Evolutionary conservation across 2,797 vertebrate genomes (phyloP).

Genomic region (Chiloscyllium punctatum): DNA sequence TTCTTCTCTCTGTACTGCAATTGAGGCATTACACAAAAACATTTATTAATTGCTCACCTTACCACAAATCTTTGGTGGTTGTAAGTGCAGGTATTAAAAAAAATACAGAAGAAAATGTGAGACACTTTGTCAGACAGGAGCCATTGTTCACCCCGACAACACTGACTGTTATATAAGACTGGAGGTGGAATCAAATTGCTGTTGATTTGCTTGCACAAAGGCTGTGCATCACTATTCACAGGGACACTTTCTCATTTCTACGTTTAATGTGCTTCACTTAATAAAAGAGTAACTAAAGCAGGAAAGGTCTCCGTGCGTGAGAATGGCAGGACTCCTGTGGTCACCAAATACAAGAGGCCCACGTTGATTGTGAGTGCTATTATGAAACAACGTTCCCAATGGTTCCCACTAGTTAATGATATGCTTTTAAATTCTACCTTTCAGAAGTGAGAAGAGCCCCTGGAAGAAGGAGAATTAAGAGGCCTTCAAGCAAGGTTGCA

Average conservation of each 20-base stretch:
- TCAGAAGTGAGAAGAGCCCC: background rate
- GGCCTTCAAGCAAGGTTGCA: background rate
- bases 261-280: background rate
- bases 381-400: background rate
- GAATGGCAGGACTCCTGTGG: background rate
- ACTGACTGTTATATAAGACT: background rate
- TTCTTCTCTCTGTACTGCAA: background rate
- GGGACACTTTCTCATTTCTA: background rate
- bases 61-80: background rate
- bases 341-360: background rate
- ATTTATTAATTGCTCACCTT: background rate
- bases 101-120: background rate
- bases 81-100: background rate
- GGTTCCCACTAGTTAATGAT: background rate
- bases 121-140: background rate
- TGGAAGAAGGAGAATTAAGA: background rate
- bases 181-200: slow-evolving; percentile 32
- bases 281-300: background rate
- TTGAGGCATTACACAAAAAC: background rate
- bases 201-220: background rate
- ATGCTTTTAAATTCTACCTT: background rate
- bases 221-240: background rate
- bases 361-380: background rate
- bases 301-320: background rate
- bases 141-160: no score